A percentile compares a stretch with the other conserved stretches of the same genome.
phyloP scores from a whole-genome alignment of 92 coral and sea anemone species.

The Epizoanthus ramosus region DNA sequence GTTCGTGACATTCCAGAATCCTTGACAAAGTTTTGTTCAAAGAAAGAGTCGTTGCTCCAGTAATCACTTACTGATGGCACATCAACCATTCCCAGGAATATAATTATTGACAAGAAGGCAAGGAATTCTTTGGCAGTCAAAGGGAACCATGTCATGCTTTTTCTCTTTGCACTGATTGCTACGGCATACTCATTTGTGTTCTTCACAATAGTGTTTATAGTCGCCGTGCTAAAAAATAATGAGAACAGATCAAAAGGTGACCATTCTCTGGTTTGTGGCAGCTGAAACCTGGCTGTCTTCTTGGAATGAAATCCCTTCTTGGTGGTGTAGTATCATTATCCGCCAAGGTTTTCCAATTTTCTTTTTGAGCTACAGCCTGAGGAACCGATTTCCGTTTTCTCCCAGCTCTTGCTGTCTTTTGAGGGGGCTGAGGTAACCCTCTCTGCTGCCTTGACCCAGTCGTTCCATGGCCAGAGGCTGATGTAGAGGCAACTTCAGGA shows the following conservation, averaged over 20 bases:
- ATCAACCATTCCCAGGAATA: constrained; percentile 1
- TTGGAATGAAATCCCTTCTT: constrained; percentile 4
- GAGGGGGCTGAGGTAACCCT: not conserved
- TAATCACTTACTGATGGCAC: constrained; percentile 12
- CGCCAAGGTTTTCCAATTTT: not conserved
- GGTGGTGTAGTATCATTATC: constrained; percentile 11
- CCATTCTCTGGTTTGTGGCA: constrained; percentile 29
- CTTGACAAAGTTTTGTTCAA: constrained; percentile 11
- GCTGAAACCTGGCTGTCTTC: constrained; percentile 15
- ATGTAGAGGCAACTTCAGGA: constrained; percentile 3
- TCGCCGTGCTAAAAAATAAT: not conserved
- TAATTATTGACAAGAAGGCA: constrained; percentile 3
- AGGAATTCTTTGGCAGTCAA: not conserved
- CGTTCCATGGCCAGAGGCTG: not conserved
- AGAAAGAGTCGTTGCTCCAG: constrained; percentile 12
- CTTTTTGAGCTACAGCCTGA: not conserved
- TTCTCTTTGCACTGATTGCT: constrained; percentile 1
- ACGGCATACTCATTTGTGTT: not conserved
- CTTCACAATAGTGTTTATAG: constrained; percentile 9
- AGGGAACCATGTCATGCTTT: constrained; percentile 8
- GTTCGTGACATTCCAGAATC: constrained; percentile 24
- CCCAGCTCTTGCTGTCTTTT: constrained; percentile 1
- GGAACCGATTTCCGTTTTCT: not conserved
- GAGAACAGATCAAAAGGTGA: constrained; percentile 27
- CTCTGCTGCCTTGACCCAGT: not conserved